Conservation (phyloP, 2,113 vertebrate species). For the Eonycteris spelaea region DNA sequence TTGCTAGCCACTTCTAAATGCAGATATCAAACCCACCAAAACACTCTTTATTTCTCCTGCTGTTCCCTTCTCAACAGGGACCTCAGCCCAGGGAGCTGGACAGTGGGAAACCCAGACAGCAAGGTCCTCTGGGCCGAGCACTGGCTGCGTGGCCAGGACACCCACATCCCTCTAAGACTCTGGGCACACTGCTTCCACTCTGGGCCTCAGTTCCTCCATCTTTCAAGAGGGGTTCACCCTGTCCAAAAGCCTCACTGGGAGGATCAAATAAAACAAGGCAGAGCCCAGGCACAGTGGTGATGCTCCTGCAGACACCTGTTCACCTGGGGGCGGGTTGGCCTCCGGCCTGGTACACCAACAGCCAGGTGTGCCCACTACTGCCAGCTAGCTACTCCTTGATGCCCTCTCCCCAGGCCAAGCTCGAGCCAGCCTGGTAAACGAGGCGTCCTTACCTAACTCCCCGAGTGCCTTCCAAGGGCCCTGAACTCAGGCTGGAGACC, state of each 20-base stretch:
- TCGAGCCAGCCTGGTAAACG: not conserved
- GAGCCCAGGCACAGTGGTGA: not conserved
- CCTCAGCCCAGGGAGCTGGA: not conserved
- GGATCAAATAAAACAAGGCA: not conserved
- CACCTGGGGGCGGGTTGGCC: too few species aligned
- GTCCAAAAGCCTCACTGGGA: not conserved
- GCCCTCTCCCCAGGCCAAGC: not conserved
- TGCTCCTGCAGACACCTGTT: not conserved
- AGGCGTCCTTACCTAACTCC: not conserved
- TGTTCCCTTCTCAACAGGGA: not conserved
- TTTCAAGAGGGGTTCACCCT: not conserved
- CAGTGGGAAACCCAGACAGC: not conserved
- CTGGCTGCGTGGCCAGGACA: not conserved
- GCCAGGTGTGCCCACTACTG: not conserved
- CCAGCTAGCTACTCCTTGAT: not conserved
- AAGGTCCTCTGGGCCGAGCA: not conserved
- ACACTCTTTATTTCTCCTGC: not conserved
- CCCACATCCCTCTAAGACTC: not conserved
- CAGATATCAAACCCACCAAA: not conserved
- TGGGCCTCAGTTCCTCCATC: too few species aligned
- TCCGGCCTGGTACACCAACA: accelerated
- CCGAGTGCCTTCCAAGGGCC: not conserved
- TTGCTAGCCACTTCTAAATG: not conserved
- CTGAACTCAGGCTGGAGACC: not conserved
- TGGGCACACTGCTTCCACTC: not conserved